Evolutionary conservation across 2,888 invertebrate genomes (phyloP), one percentile per base, ranked within the genome.

Genomic region (Scelioninae gen. 1): DNA sequence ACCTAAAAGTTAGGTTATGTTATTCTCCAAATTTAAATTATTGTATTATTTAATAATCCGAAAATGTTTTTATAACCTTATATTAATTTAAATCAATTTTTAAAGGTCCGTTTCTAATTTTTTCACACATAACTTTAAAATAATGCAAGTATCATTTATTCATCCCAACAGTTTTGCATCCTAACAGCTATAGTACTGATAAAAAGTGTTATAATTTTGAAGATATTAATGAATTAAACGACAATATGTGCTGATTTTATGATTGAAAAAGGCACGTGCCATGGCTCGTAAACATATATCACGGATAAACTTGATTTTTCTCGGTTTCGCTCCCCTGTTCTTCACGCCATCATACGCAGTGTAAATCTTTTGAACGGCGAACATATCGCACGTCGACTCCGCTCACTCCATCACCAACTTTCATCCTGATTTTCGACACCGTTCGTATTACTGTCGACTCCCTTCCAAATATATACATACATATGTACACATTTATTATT

Each of bases 401-500:
- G 51, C 68, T 75, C 78, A 31, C 78, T 69, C 69, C 71, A 79
- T 60, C 65, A 45, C 49, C n/a, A 51, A 51, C 65, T 69, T 79
- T 49, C 71, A 76, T 72, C 69, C 56, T 76, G 79, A 83, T 83
- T 83, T 80, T 71, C 83, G 78, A 80, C 79, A 80, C 79, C 58
- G 76, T 72, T 58, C 75, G 75, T 79, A 75, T 75, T 76, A 79
- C 78, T 51, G 53, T 65, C 76, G 60, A 76, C 62, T 66, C 76
- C 79, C 76, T 80, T 83, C 63, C 69, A 74, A 76, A 76, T 71
- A 79, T 79, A 76, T 80, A 83, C 74, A 75, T 78, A 78, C 79
- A 62, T 80, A 75, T 83, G 83, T 83, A 80, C 79, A 83, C 79
- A 83, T 76, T 83, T 79, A 83, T 83, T 80, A 83, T 80, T 72